A percentile compares a stretch with the other conserved stretches of the same genome.
Conservation (phyloP, 2,113 vertebrate genomes). For the Empidonax traillii region DNA sequence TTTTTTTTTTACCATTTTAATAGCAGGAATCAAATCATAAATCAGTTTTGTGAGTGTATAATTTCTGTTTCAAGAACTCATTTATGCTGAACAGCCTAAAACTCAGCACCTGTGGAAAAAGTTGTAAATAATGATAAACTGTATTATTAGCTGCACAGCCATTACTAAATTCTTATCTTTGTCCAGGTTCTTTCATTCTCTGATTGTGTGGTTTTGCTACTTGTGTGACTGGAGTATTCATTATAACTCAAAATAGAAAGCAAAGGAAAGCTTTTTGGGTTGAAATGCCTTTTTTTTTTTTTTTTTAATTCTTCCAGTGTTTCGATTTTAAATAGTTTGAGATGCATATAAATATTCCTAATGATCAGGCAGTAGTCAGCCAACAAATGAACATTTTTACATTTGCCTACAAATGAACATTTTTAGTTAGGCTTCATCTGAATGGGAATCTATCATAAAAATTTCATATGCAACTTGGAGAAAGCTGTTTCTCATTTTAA, state of each 20-base stretch:
- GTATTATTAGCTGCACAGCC: background rate
- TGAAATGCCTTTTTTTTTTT: background rate
- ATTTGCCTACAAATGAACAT: slow-evolving; percentile 29
- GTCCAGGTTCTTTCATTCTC: background rate
- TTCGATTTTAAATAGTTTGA: slow-evolving; percentile 18
- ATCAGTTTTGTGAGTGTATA: no score
- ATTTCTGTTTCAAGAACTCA: background rate
- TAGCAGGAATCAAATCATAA: background rate
- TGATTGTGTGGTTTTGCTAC: background rate
- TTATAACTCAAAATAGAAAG: slow-evolving; percentile 28
- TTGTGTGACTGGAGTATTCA: background rate
- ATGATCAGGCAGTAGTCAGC: slow-evolving; percentile 29
- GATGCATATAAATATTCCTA: slow-evolving; percentile 45
- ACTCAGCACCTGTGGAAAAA: background rate
- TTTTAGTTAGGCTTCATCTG: slow-evolving; percentile 35
- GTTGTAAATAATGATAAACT: background rate
- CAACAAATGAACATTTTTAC: slow-evolving; percentile 50
- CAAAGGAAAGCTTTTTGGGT: background rate
- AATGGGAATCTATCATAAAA: background rate
- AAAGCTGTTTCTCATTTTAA: slow-evolving; percentile 34
- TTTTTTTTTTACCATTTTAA: background rate
- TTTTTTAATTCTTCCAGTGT: background rate
- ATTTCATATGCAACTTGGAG: background rate
- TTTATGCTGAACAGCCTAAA: background rate
- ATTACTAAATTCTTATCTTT: background rate